These are phyloP conservation scores for Sialia sialis DNA, from an alignment of 2,113 vertebrate genomes.

Conservation along the genomic window DNA sequence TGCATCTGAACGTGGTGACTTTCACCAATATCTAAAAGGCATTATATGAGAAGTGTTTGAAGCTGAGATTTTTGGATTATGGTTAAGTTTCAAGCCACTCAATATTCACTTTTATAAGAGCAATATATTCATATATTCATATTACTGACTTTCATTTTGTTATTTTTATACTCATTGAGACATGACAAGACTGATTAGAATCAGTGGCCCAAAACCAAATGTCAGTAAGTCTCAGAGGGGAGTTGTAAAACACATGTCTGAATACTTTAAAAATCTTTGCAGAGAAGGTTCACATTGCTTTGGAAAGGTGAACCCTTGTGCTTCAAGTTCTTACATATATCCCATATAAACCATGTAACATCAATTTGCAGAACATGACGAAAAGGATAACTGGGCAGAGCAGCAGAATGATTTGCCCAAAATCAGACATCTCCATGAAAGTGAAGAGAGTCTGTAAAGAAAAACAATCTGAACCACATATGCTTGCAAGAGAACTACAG, in stretches of 20 bases:
- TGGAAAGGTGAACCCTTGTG: neutral
- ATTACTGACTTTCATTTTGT: neutral
- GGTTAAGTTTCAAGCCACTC: neutral
- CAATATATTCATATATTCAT: constrained; percentile 19
- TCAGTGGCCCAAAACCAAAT: neutral
- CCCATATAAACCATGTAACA: neutral
- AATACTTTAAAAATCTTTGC: neutral
- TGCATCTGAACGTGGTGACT: neutral
- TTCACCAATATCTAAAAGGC: neutral
- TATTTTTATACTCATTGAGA: constrained; percentile 18
- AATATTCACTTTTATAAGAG: neutral
- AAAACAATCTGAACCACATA: neutral
- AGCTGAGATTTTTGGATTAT: neutral
- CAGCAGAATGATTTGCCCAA: neutral
- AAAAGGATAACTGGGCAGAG: neutral
- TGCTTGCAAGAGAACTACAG: neutral
- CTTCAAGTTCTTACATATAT: neutral
- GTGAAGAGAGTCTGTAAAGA: neutral
- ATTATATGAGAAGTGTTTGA: neutral
- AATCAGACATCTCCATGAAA: neutral
- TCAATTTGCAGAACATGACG: neutral
- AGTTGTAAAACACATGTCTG: neutral
- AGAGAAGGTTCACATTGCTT: neutral
- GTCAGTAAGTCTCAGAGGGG: neutral
- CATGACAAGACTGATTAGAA: neutral